Evolutionary conservation across 2,797 vertebrate species (phyloP), one percentile per base, ranked within the genome.

Genomic region (Halcyon smyrnensis): DNA sequence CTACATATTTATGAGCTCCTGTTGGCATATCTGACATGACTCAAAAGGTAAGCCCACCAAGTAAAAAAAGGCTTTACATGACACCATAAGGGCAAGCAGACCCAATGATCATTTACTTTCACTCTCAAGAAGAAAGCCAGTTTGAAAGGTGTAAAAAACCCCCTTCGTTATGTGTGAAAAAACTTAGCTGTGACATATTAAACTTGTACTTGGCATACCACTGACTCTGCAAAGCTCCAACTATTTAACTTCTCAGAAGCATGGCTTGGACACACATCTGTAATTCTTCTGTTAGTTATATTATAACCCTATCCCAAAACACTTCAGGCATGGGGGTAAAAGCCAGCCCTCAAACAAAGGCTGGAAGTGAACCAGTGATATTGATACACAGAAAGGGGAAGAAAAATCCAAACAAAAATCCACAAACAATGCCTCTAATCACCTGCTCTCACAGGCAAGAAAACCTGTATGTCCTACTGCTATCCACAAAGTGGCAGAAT

Each of bases 401-500:
- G 4, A 12, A 71, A 57, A 67, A 63, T 37, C 6, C 1, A 27
- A 41, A 21, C n/a, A 37, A 68, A 74, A 17, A 1, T 18, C 6
- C 27, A 60, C 1, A 37, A 75, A 73, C 8, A 53, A 30, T 13
- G 3, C 19, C 56, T 69, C 8, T 51, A 10, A 74, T 20, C 28
- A 74, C 23, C 56, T 50, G 30, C 25, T 89, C 32, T 86, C 60
- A 75, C 15, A 60, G 15, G 17, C 64, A 82, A 63, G 57, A 77
- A 75, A 76, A 84, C 5, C 41, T 95, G 95, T 68, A 86, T 28
- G 62, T 95, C 85, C 76, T 88, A n/a, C 90, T 84, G 87, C 27
- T 39, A 90, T 88, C 96, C 90, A 95, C 91, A 65, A 90, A 81
- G 95, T 81, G 93, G 94, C 95, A 95, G 91, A 86, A 90, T 94